A percentile compares a stretch with the other conserved stretches of the same genome.
Evolutionary conservation across 2,888 invertebrate species (phyloP).

Genomic region (Deilephila elpenor): DNA sequence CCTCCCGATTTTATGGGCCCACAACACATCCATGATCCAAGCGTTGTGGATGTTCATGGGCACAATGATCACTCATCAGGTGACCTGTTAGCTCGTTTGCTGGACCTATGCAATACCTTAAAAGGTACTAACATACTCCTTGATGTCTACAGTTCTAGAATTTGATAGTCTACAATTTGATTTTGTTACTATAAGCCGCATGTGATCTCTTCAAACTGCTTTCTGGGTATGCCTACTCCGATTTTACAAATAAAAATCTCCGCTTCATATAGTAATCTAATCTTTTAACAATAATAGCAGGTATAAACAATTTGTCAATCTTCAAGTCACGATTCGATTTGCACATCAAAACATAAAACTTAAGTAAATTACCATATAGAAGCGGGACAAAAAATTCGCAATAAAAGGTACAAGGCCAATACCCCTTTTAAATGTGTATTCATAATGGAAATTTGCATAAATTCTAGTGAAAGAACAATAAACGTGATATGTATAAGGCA

Average conservation of each 20-base stretch:
- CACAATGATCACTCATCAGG: too few species aligned
- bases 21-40: too few species aligned
- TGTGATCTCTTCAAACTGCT: too few species aligned
- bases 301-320: neutral
- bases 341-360: neutral
- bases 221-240: neutral
- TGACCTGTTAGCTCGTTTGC: too few species aligned
- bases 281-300: neutral
- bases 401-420: constrained; percentile 15
- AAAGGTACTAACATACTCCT: too few species aligned
- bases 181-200: too few species aligned
- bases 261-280: neutral
- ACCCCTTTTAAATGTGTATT: neutral
- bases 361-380: neutral
- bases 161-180: too few species aligned
- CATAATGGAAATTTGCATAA: constrained; percentile 14
- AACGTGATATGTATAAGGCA: neutral
- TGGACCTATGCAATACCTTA: too few species aligned
- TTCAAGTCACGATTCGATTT: constrained; percentile 2
- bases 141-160: too few species aligned
- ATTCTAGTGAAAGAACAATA: constrained; percentile 8
- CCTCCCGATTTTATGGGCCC: too few species aligned
- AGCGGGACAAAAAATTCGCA: constrained; percentile 4
- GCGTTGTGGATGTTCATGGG: too few species aligned
- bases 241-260: neutral